phyloP scores from a whole-genome alignment of 2,113 vertebrate genomes.

The Aix galericulata region DNA sequence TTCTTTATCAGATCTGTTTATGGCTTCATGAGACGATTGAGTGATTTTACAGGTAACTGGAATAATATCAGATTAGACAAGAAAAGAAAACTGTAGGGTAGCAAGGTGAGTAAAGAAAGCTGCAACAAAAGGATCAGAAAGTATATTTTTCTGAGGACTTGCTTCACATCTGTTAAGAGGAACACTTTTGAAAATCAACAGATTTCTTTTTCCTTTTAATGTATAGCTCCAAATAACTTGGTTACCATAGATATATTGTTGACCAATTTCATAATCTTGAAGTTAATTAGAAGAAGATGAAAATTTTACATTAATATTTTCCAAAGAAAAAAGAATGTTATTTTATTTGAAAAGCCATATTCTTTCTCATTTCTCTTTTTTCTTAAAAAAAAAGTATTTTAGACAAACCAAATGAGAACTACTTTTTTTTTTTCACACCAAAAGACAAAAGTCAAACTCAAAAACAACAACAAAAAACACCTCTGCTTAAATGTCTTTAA shows the following conservation, averaged over 20 bases:
- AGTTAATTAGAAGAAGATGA: neutral
- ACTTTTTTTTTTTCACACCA: neutral
- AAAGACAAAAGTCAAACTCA: neutral
- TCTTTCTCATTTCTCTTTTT: neutral
- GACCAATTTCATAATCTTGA: neutral
- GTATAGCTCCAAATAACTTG: neutral
- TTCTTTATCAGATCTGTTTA: neutral
- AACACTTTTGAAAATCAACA: neutral
- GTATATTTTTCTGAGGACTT: neutral
- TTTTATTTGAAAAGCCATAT: neutral
- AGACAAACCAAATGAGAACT: neutral
- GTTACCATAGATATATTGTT: slow-evolving; percentile 4
- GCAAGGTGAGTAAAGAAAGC: neutral
- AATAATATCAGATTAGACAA: neutral
- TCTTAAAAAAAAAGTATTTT: neutral
- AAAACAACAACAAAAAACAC: neutral
- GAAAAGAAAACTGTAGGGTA: neutral
- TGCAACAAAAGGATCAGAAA: neutral
- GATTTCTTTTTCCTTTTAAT: neutral
- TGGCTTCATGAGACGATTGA: neutral
- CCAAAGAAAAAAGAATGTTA: neutral
- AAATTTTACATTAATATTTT: neutral
- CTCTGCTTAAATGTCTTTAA: neutral
- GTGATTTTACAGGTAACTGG: neutral
- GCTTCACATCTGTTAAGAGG: neutral